Conservation (phyloP, 1,140 invertebrate species). For the Conus betulinus region DNA sequence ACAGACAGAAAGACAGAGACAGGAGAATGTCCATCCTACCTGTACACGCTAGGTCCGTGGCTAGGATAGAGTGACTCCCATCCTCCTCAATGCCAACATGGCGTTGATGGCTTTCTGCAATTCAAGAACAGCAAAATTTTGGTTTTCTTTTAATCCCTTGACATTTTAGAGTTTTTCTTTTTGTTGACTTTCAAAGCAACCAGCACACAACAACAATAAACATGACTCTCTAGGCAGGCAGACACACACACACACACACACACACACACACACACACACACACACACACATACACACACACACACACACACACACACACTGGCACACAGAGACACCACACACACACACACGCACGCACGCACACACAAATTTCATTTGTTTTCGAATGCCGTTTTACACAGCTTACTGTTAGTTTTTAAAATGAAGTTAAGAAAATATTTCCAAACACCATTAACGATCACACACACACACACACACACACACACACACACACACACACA, state of each 20-base stretch:
- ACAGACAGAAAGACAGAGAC: neutral
- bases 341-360: no score
- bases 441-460: no score
- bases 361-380: no score
- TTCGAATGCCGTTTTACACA: no score
- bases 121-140: neutral
- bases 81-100: slow-evolving; percentile 68
- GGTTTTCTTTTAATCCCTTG: neutral
- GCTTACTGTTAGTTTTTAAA: no score
- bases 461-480: neutral
- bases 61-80: slow-evolving; percentile 64
- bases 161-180: neutral
- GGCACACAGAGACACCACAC: no score
- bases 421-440: no score
- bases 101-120: slow-evolving; percentile 70
- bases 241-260: neutral
- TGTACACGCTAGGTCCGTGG: neutral
- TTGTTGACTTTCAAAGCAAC: neutral
- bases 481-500: slow-evolving; percentile 8
- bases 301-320: no score
- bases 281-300: no score
- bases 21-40: neutral
- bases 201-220: neutral
- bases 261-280: neutral
- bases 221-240: neutral